Base-by-base conservation (phyloP, 2,797 vertebrate genomes). In the Melanotaenia trifasciata region DNA sequence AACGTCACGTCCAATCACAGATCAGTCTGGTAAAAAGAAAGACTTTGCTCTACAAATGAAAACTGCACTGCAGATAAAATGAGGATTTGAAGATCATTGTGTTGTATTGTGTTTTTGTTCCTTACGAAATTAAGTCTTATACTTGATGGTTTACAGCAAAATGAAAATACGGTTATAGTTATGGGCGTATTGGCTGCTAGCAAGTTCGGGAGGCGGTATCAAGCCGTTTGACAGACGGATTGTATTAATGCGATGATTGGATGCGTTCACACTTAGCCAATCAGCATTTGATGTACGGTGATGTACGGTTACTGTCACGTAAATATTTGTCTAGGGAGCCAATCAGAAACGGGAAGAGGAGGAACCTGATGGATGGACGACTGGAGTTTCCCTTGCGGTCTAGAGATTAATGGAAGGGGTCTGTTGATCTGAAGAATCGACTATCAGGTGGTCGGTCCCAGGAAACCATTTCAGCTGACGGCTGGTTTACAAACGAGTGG, bases 401-500 rank as follows among this genome's bases (percentile, higher is more conserved):
- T 89, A 78, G 91, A 94, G 94, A 95, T 95, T 95, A 94, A 95
- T 94, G 94, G 94, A 94, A 92, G 90, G 88, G 88, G 71, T 92
- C 91, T 93, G 94, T 93, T 94, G 94, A 93, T 94, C 88, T 90
- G 84, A 90, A 91, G 85, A 91, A 87, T 84, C 89, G 84, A 74
- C 86, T 81, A 77, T 85, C 83, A 91, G 92, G 87, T 92, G 89
- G 89, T 94, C 76, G 84, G 76, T 85, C 82, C 79, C 69, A 80
- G 77, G 82, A 87, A 92, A 86, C 79, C 77, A 67, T 80, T 85
- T 80, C 80, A 82, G 68, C 86, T 86, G 83, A 88, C 89, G 83
- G 66, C 75, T 85, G 77, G 62, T 72, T 71, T 72, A 43, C 78
- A 78, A 75, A 63, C 78, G 72, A 84, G 79, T 77, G 85, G 81